Conservation (phyloP, 2,113 vertebrate genomes). For the Ciconia stormi region DNA sequence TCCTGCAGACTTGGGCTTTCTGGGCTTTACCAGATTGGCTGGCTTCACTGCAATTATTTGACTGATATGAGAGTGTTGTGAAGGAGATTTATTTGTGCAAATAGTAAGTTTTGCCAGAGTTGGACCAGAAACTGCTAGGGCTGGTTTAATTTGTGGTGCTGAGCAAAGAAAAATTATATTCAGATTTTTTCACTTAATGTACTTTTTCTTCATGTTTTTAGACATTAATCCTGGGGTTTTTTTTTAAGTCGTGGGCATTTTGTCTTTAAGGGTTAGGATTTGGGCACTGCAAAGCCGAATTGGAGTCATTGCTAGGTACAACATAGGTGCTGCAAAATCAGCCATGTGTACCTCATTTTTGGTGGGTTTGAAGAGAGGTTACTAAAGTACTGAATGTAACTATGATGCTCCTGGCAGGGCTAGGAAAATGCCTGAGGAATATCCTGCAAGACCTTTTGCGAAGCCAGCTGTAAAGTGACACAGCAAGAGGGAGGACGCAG, state of each 20-base stretch:
- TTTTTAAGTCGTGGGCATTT: not conserved
- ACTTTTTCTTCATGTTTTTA: not conserved
- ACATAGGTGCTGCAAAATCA: accelerated
- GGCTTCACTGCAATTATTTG: not conserved
- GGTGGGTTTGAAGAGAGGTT: not conserved
- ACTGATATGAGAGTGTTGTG: not conserved
- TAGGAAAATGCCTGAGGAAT: not conserved
- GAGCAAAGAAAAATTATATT: not conserved
- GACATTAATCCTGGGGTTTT: not conserved
- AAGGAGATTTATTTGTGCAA: not conserved
- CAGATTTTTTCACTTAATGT: not conserved
- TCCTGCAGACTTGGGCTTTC: not conserved
- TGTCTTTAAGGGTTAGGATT: not conserved
- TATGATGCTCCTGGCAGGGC: not conserved
- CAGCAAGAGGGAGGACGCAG: not conserved
- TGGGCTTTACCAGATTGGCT: not conserved
- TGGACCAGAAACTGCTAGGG: not conserved
- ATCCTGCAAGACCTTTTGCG: not conserved
- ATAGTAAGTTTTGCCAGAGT: not conserved
- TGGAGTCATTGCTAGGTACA: accelerated
- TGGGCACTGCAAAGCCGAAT: not conserved
- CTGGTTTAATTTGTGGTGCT: not conserved
- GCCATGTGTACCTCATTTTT: accelerated
- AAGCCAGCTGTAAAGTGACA: not conserved
- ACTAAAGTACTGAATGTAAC: not conserved